A percentile compares a stretch with the other conserved stretches of the same genome.
These are phyloP conservation scores for Oenanthe oenanthe DNA, from an alignment of 2,113 vertebrate genomes.

Conservation along the genomic window DNA sequence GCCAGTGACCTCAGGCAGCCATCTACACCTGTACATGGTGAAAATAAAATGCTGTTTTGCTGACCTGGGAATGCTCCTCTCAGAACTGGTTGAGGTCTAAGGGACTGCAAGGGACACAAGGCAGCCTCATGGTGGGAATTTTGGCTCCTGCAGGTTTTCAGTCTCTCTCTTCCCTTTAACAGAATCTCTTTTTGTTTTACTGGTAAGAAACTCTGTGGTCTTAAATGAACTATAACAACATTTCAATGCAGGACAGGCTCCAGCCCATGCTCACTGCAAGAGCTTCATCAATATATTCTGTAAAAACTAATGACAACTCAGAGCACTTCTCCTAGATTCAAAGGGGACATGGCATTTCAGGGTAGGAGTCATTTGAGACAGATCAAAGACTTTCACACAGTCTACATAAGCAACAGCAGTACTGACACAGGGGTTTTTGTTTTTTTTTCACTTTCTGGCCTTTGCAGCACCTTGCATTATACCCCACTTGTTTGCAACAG, in stretches of 20 bases:
- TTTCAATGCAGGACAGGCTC: background rate
- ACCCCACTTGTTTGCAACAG: background rate
- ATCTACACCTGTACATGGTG: background rate
- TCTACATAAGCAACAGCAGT: background rate
- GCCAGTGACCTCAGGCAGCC: conserved; percentile 41
- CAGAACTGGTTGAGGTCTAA: fast-evolving
- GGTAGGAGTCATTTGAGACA: background rate
- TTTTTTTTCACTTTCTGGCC: background rate
- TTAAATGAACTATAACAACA: background rate
- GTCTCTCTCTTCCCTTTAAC: background rate
- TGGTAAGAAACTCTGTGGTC: background rate
- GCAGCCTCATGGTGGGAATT: fast-evolving
- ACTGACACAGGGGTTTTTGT: background rate
- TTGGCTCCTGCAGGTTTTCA: background rate
- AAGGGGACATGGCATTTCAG: background rate
- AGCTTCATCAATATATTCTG: background rate
- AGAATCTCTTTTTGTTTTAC: background rate
- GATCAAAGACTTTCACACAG: background rate
- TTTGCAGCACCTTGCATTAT: background rate
- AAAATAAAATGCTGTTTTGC: conserved; percentile 12
- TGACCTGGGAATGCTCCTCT: background rate
- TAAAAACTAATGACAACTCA: background rate
- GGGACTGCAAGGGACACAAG: background rate
- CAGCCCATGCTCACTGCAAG: fast-evolving
- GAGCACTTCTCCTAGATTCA: background rate